phyloP scores from a whole-genome alignment of 2,797 vertebrate genomes.

The Malacoraja senta region DNA sequence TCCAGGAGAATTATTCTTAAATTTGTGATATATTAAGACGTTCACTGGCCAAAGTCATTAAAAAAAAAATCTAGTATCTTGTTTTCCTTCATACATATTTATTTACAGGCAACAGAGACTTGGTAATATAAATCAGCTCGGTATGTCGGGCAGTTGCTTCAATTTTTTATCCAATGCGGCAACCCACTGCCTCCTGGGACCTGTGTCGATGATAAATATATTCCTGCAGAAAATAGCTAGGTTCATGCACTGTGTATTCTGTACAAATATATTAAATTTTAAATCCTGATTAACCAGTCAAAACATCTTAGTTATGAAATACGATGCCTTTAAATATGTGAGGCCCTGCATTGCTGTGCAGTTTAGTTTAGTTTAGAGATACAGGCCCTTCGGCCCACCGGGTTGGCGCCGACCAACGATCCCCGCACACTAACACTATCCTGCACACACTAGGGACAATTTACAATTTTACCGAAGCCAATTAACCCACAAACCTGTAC shows the following conservation, averaged over 20 bases:
- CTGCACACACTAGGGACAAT: too few relatives aligned
- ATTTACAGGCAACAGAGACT: not conserved
- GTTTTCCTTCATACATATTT: not conserved
- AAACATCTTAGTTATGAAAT: not conserved
- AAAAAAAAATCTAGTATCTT: not conserved
- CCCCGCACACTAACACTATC: too few relatives aligned
- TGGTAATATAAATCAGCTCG: too few relatives aligned
- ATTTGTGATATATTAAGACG: not conserved
- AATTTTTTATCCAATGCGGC: not conserved
- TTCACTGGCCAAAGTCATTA: not conserved
- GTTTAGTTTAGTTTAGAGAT: too few relatives aligned
- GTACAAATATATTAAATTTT: not conserved
- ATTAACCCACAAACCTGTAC: too few relatives aligned
- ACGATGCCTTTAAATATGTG: not conserved
- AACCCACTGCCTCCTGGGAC: not conserved
- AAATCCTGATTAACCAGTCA: conserved; percentile 12
- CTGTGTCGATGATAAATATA: not conserved
- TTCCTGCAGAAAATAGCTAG: not conserved
- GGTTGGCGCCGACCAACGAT: too few relatives aligned
- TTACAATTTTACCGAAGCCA: too few relatives aligned
- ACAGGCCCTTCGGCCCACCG: too few relatives aligned
- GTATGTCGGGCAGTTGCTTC: not conserved
- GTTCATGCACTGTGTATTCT: not conserved
- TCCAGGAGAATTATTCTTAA: too few relatives aligned
- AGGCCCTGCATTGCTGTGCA: too few relatives aligned